Percentiles rank a stretch among this genome's conserved stretches.
Evolutionary conservation across 1,140 invertebrate species (phyloP).

Genomic region (Brachionus rubens): DNA sequence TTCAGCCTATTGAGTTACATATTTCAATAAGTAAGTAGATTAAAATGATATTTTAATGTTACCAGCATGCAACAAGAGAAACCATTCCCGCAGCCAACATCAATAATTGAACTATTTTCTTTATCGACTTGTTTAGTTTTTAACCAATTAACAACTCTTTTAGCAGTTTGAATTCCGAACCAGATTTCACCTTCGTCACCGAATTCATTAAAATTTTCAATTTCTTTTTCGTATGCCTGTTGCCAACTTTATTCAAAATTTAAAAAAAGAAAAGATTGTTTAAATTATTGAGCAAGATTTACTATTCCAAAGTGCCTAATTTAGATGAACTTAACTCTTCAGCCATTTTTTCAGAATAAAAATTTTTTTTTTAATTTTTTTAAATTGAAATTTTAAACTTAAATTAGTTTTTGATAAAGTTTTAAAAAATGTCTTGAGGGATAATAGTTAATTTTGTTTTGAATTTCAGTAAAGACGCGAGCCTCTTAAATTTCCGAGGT

Average conservation of each 20-base stretch:
- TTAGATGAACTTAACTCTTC: slow-evolving; percentile 44
- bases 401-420: too few species aligned
- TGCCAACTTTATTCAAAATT: slow-evolving; percentile 44
- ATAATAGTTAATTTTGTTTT: too few species aligned
- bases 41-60: not conserved
- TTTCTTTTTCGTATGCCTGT: slow-evolving; percentile 42
- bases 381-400: not conserved
- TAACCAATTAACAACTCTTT: slow-evolving; percentile 36
- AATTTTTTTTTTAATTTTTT: slow-evolving; percentile 50
- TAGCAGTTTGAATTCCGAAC: slow-evolving; percentile 35
- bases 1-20: not conserved
- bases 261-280: not conserved
- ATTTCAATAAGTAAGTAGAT: not conserved
- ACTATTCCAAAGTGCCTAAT: slow-evolving; percentile 48
- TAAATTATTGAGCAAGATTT: not conserved
- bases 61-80: slow-evolving; percentile 31
- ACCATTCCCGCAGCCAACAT: slow-evolving; percentile 48
- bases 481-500: too few species aligned
- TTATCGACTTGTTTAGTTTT: slow-evolving; percentile 13
- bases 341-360: slow-evolving; percentile 66
- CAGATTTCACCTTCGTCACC: slow-evolving; percentile 48
- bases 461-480: too few species aligned
- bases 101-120: slow-evolving; percentile 17
- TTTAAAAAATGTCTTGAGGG: too few species aligned
- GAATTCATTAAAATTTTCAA: slow-evolving; percentile 47